Evolutionary conservation across 2,888 invertebrate genomes (phyloP), one percentile per base, ranked within the genome.

Genomic region (Melanostoma scalare): DNA sequence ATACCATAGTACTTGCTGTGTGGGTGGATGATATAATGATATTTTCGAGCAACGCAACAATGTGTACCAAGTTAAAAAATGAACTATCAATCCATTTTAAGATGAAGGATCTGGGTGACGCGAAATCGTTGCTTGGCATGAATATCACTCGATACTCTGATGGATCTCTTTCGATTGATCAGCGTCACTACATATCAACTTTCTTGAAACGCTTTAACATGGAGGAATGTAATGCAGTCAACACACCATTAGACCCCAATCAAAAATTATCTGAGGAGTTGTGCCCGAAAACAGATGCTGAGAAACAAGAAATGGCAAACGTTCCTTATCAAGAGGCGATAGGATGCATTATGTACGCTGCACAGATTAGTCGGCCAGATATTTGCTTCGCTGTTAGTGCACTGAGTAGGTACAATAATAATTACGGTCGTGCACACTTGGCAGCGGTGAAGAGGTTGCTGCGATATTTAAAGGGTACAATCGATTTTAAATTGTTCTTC

Each of bases 381-480:
- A 61, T 85, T 46, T 36, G 46, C 20, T 82, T 67, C 33, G 71
- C 85, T 8, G 65, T 85, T 4, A 85, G 68, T 72, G 30, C n/a
- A n/a, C 60, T 86, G 4, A 81, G 84, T 52, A 48, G 74, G 31
- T 85, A 44, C 40, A 77, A 79, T 44, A 42, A 58, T 3, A 85
- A 86, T 60, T 81, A 85, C 6, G 72, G 81, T 6, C 67, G 68
- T 31, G 63, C 67, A 50, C 74, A 86, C 38, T 85, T 84, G 81
- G 36, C 10, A 2, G 81, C 78, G 35, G 85, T 78, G 20, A 86
- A 87, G 60, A 71, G 87, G 58, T 86, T 88, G 2, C 72, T 88
- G 2, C 69, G 85, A 42, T 89, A 89, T 76, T 65, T 88, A 74
- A 86, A 85, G 60, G 65, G 85, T 31, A 88, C 87, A 2, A 53